Evolutionary conservation across 2,888 invertebrate genomes (phyloP).

Genomic region (Clepsis dumicolana): DNA sequence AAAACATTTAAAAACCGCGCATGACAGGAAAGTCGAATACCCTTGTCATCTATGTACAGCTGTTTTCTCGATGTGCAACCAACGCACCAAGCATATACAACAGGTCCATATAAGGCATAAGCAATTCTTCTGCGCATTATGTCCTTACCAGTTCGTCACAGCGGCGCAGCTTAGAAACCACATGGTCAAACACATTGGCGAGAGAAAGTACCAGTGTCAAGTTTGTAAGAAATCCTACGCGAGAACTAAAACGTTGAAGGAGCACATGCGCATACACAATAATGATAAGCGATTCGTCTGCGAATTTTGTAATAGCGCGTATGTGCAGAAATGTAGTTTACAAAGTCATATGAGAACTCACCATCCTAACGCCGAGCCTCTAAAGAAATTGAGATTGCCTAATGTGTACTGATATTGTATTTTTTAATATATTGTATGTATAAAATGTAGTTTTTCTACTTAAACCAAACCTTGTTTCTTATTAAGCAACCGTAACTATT

Average conservation of each 20-base stretch:
- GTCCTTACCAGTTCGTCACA: slow-evolving; percentile 67
- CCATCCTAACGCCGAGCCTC: slow-evolving; percentile 63
- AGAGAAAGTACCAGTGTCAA: slow-evolving; percentile 71
- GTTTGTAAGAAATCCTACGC: slow-evolving; percentile 78
- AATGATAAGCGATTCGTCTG: slow-evolving; percentile 80
- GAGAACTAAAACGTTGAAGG: slow-evolving; percentile 65
- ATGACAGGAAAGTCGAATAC: slow-evolving; percentile 69
- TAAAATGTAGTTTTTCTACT: slow-evolving; percentile 34
- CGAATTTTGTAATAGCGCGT: slow-evolving; percentile 69
- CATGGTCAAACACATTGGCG: slow-evolving; percentile 67
- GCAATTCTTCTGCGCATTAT: slow-evolving; percentile 64
- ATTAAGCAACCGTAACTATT: background rate
- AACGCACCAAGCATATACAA: slow-evolving; percentile 71
- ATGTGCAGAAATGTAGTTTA: slow-evolving; percentile 77
- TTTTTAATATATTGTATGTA: slow-evolving; percentile 33
- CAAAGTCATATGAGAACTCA: slow-evolving; percentile 74
- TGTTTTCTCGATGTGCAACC: slow-evolving; percentile 69
- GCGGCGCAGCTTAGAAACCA: slow-evolving; percentile 66
- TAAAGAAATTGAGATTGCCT: slow-evolving; percentile 50
- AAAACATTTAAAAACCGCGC: slow-evolving; percentile 64
- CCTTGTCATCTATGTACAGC: slow-evolving; percentile 71
- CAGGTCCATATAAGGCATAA: slow-evolving; percentile 71
- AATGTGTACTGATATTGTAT: slow-evolving; percentile 46
- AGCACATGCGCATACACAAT: slow-evolving; percentile 76
- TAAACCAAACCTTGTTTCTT: background rate